Evolutionary conservation across 92 coral and sea anemone genomes (phyloP), one percentile per base, ranked within the genome.

Genomic region (Epizoanthus fatuus): DNA sequence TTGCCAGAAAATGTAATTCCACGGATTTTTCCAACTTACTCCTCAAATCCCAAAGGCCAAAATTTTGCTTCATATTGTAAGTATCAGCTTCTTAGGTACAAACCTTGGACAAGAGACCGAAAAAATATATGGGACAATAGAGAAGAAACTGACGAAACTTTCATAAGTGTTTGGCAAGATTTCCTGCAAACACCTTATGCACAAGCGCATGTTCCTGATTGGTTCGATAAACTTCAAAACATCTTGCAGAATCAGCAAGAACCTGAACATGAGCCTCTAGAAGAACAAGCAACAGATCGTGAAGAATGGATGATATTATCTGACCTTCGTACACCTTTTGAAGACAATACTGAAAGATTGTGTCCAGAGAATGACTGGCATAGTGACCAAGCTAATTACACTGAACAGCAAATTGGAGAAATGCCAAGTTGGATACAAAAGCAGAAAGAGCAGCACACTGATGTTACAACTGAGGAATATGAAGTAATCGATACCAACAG

Each of bases 61-160:
- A 80, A 81, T 54, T 86, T 69, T 53, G 64, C 87, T 14, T 74
- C 75, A 11, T 90, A 72, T 67, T 86, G 93, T 54, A 90, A 90
- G 65, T 90, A 81, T 67, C 93, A 90, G 53, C 76, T 90, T 63
- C 59, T 90, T 51, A 90, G 86, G 45, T 90, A 84, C 38, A 87
- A 87, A 81, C 87, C 87, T 22, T 88, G 91, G 91, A 76, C 55
- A 86, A 79, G 12, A 75, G 68, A 39, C 45, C 84, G 15, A 54
- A 17, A 17, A 13, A 69, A 88, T 82, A 84, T 84, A 42, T 86
- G 90, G 90, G 53, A 63, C 68, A 69, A 55, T 58, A 66, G 45
- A 51, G 83, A 86, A 39, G 63, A 59, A 52, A 52, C 84, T 57
- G 88, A 87, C 60, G 52, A 72, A 59, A 47, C 59, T 10, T 74